Evolutionary conservation across 1,140 invertebrate species (phyloP).

Genomic region (Glossosoma conforme): DNA sequence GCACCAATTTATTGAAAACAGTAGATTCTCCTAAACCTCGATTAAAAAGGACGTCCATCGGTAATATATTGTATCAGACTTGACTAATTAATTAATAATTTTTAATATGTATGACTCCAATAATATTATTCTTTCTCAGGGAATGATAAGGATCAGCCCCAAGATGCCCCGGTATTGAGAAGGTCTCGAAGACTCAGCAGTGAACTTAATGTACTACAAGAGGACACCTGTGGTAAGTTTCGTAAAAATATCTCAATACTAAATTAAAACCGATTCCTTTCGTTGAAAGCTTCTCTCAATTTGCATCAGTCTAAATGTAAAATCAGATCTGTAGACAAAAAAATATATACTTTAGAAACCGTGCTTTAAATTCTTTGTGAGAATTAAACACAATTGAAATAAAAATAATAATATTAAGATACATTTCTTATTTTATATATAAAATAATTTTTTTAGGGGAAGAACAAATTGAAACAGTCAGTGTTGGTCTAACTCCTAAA

Average conservation of each 20-base stretch:
- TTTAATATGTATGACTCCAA: background rate
- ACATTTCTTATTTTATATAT: no score
- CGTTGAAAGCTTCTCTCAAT: background rate
- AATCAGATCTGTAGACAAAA: background rate
- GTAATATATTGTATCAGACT: background rate
- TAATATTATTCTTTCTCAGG: background rate
- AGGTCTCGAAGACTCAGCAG: constrained; percentile 25
- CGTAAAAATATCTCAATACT: constrained; percentile 1
- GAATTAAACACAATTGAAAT: background rate
- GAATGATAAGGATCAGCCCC: background rate
- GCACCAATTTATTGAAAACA: constrained; percentile 1
- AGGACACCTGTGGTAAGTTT: constrained; percentile 28
- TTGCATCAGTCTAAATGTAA: background rate
- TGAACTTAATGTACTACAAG: constrained; percentile 22
- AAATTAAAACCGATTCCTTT: constrained; percentile 1
- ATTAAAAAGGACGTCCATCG: constrained; percentile 9
- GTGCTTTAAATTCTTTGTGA: background rate
- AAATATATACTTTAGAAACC: background rate
- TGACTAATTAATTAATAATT: background rate
- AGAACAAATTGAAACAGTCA: constrained; percentile 8
- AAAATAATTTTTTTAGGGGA: constrained; percentile 23
- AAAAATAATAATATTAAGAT: background rate
- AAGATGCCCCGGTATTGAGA: constrained; percentile 8
- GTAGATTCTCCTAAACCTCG: constrained; percentile 28
- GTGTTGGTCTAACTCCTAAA: background rate